These are phyloP conservation scores for Reinhardtius hippoglossoides DNA, from an alignment of 2,113 vertebrate species.

Conservation along the genomic window DNA sequence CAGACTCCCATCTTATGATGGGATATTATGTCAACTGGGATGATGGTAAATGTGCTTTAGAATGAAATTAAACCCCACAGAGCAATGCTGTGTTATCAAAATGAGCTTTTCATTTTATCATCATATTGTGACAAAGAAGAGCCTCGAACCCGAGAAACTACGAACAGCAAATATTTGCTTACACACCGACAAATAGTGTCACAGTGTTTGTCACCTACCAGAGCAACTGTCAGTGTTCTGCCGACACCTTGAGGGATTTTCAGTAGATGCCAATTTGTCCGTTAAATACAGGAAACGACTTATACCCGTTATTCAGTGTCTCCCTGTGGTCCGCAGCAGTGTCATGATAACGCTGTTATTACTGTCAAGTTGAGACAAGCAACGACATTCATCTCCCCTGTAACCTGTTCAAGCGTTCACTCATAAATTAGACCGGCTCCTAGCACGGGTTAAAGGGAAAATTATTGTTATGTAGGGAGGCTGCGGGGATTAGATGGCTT, in stretches of 20 bases:
- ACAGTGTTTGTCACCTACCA: background rate
- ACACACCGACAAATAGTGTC: background rate
- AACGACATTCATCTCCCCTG: background rate
- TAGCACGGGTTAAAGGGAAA: background rate
- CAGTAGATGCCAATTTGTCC: background rate
- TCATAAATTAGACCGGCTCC: constrained; percentile 8
- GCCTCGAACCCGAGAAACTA: background rate
- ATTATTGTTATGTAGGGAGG: constrained; percentile 20
- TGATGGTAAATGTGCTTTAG: background rate
- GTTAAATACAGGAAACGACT: constrained; percentile 6
- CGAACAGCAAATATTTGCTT: background rate
- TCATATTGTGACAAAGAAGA: background rate
- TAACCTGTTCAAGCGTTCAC: background rate
- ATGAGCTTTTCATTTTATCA: background rate
- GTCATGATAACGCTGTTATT: background rate
- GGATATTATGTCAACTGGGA: too few relatives aligned
- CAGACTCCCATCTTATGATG: too few relatives aligned
- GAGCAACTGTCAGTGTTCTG: background rate
- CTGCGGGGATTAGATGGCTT: constrained; percentile 41
- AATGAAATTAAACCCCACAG: background rate
- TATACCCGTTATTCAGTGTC: background rate
- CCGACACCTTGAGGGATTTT: background rate
- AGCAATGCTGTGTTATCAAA: background rate
- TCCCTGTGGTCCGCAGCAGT: background rate
- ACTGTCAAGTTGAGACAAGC: constrained; percentile 1